A percentile compares a stretch with the other conserved stretches of the same genome.
These are phyloP conservation scores for Chloroclysta siterata DNA, from an alignment of 2,888 invertebrate species.

Conservation along the genomic window DNA sequence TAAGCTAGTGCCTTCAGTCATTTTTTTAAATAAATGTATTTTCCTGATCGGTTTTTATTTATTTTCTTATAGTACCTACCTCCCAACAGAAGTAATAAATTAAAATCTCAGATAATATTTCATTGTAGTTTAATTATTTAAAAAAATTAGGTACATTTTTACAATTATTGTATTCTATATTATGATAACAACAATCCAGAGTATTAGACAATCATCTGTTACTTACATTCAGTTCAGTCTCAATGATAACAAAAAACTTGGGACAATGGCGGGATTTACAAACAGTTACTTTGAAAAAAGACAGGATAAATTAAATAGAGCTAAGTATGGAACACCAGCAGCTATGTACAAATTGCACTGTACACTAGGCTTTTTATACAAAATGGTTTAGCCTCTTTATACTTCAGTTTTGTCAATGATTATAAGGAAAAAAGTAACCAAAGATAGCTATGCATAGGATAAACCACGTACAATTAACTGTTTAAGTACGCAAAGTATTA, in stretches of 20 bases:
- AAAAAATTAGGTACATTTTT: constrained; percentile 78
- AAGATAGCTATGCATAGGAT: no score
- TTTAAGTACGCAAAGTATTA: no score
- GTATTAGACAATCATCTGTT: constrained; percentile 57
- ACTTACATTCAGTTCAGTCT: constrained; percentile 63
- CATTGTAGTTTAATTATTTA: constrained; percentile 72
- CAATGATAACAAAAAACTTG: constrained; percentile 51
- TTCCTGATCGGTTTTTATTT: constrained; percentile 51
- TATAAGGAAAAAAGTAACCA: no score
- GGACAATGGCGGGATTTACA: constrained; percentile 7
- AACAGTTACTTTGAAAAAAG: constrained; percentile 1
- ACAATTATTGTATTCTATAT: constrained; percentile 65
- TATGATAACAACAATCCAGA: constrained; percentile 78
- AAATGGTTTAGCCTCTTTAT: not conserved
- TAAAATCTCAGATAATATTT: constrained; percentile 54
- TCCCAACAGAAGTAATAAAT: constrained; percentile 17
- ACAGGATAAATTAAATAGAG: not conserved
- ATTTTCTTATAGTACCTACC: not conserved
- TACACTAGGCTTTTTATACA: not conserved
- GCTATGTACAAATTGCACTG: not conserved
- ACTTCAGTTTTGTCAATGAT: not conserved
- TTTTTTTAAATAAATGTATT: constrained; percentile 71
- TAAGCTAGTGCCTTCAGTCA: constrained; percentile 74
- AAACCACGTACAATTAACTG: no score
- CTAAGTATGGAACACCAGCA: not conserved